Evolutionary conservation across 2,797 vertebrate species (phyloP).

Genomic region (Prionace glauca): DNA sequence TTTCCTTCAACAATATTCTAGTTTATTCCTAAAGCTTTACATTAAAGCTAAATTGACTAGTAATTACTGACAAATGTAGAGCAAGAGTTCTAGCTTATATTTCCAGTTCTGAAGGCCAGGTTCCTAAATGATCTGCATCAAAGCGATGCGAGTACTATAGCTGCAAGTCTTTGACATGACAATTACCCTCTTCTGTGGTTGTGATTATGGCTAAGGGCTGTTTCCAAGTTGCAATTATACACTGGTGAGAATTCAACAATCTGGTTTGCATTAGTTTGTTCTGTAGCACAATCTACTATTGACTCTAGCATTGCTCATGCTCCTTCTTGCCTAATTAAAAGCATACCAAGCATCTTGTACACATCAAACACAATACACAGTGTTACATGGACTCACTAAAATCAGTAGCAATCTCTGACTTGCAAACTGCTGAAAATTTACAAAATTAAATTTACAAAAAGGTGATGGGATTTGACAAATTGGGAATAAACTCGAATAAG

Average conservation of each 20-base stretch:
- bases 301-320: not conserved
- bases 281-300: conserved; percentile 16
- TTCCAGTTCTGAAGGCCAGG: not conserved
- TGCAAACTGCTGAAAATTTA: not conserved
- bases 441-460: not conserved
- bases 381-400: not conserved
- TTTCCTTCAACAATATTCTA: not conserved
- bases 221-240: conserved; percentile 12
- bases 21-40: not conserved
- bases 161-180: not conserved
- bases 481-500: not conserved
- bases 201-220: not conserved
- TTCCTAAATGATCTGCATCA: not conserved
- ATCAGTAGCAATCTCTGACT: not conserved
- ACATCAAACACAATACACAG: not conserved
- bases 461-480: not conserved
- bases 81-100: not conserved
- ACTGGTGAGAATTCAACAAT: not conserved
- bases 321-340: not conserved
- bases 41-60: not conserved
- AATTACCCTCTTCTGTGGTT: conserved; percentile 5
- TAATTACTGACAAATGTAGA: not conserved
- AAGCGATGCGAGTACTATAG: not conserved
- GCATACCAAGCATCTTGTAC: not conserved
- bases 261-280: not conserved